These are phyloP conservation scores for Meloidogyne floridensis DNA, from an alignment of 1,140 invertebrate species.

Conservation along the genomic window DNA sequence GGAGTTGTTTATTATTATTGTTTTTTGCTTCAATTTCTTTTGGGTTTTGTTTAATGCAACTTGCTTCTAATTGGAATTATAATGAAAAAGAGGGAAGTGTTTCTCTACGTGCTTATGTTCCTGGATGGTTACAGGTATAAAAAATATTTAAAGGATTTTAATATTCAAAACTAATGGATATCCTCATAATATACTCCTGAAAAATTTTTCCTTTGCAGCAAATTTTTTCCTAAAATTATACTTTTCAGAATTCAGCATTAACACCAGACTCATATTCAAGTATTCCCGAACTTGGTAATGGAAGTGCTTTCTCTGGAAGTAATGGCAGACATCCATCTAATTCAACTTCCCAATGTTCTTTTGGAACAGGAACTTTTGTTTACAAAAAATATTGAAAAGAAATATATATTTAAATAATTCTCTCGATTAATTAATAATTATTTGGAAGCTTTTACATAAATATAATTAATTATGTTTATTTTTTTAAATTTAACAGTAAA, in stretches of 20 bases:
- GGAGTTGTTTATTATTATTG: not conserved
- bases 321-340: slow-evolving; percentile 7
- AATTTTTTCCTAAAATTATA: not conserved
- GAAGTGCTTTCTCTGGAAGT: not conserved
- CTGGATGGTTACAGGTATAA: slow-evolving; percentile 16
- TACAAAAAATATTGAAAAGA: slow-evolving; percentile 21
- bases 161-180: too few relatives aligned
- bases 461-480: too few relatives aligned
- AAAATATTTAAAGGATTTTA: not conserved
- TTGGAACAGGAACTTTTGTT: slow-evolving; percentile 17
- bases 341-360: slow-evolving; percentile 5
- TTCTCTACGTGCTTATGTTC: slow-evolving; percentile 19
- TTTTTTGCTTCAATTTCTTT: slow-evolving; percentile 3
- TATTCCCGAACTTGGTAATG: slow-evolving; percentile 9
- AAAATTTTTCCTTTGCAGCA: too few relatives aligned
- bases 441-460: not conserved
- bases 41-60: slow-evolving; percentile 1
- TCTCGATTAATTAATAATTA: not conserved
- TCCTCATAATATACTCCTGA: too few relatives aligned
- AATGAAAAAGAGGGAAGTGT: not conserved
- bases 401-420: not conserved
- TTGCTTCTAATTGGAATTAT: not conserved
- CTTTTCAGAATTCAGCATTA: slow-evolving; percentile 9
- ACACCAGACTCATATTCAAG: slow-evolving; percentile 16
- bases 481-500: too few relatives aligned